Conservation (phyloP, 2,797 vertebrate species). For the Percopsis omiscomaycus region DNA sequence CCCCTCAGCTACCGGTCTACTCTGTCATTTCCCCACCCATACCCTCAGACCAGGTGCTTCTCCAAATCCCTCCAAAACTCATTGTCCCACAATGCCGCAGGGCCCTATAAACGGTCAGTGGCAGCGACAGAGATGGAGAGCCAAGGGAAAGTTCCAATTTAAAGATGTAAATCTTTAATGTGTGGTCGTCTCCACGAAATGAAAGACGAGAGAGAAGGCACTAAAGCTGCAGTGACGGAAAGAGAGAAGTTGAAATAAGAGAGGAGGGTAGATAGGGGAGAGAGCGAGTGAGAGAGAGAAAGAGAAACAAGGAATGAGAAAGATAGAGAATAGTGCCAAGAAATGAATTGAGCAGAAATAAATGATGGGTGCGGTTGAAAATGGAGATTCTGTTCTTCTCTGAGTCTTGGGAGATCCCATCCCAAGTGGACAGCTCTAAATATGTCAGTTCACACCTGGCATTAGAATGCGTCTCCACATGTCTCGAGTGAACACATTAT, state of each 20-base stretch:
- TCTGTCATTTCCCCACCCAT: background rate
- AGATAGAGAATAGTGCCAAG: background rate
- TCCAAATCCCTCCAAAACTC: conserved; percentile 5
- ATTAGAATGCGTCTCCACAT: too few species aligned
- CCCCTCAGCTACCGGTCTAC: background rate
- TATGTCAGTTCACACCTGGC: too few species aligned
- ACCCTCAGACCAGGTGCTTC: background rate
- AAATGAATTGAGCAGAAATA: background rate
- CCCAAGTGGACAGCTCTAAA: background rate
- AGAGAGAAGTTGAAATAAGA: background rate
- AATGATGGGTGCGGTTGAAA: background rate
- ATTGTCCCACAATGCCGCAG: conserved; percentile 20
- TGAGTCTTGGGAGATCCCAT: too few species aligned
- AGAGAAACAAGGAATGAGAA: background rate
- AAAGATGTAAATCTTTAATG: conserved; percentile 60
- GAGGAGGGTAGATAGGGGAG: background rate
- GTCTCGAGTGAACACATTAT: too few species aligned
- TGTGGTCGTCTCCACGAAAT: conserved; percentile 23
- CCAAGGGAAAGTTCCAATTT: conserved; percentile 48
- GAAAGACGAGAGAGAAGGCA: conserved; percentile 2
- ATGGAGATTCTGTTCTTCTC: too few species aligned
- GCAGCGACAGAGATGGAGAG: conserved; percentile 46
- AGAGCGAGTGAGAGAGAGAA: background rate
- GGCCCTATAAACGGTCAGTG: conserved; percentile 27
- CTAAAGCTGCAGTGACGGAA: background rate